Base-by-base conservation (phyloP, 2,113 vertebrate species). In the Entomyzon cyanotis region DNA sequence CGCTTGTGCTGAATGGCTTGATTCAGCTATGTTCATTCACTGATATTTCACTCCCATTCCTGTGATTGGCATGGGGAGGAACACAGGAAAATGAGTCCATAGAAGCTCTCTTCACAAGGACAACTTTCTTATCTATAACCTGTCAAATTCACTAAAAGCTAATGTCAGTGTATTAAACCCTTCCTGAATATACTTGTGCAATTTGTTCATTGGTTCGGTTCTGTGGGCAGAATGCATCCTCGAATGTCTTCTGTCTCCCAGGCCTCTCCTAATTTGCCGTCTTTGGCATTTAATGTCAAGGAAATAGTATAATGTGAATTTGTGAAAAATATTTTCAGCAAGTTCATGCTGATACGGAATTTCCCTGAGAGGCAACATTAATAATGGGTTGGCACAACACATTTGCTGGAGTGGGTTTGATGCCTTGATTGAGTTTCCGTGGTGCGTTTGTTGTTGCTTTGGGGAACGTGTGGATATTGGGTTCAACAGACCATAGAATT, bases 1-100 rank as follows among this genome's bases (percentile, higher is more conserved):
- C 87, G 94, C 95, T 93, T 37, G 74, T 93, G 87, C 95, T 98
- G 96, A 98, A 98, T 97, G 95, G 94, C 93, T 98, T 97, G 97
- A 98, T 98, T 98, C 97, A 98, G 82, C 76, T 84, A 46, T 79
- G 69, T 84, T 83, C 0, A 2, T 93, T 98, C 95, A 95, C 89
- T 56, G 46, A 81, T 89, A 96, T 97, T 97, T 97, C 94, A 80
- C 76, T 96, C 84, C 75, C 95, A 20, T 92, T 94, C 84, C 82
- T 87, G 83, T 97, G 96, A 98, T 95, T 97, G 96, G 94, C 88
- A 50, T 91, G 90, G 88, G 84, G 94, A 96, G 81, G 74, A 96
- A 96, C 89, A 94, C 80, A 96, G 95, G 88, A 94, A 97, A 98
- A 95, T 22, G 13, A 88, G 86, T 87, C 74, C 68, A 95, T 35